A percentile compares a stretch with the other conserved stretches of the same genome.
Conservation (phyloP, 35 echinoderm and acorn worm genomes). For the Apostichopus japonicus region DNA sequence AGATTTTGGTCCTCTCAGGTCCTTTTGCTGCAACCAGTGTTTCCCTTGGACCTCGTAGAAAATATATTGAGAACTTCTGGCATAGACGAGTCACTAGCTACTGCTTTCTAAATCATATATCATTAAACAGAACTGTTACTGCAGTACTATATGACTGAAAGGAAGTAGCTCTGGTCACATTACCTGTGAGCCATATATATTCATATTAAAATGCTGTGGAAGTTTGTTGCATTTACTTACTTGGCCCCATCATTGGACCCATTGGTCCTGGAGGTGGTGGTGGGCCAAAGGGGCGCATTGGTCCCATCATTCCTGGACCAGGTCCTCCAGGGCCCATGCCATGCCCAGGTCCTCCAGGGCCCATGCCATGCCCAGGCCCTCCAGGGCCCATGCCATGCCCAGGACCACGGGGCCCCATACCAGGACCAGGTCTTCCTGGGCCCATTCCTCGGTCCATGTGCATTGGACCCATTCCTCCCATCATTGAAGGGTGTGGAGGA, state of each 20-base stretch:
- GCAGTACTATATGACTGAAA: too few species aligned
- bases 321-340: conserved; percentile 19
- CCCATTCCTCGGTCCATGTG: conserved; percentile 7
- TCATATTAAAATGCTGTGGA: too few species aligned
- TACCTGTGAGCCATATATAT: too few species aligned
- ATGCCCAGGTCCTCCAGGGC: not conserved
- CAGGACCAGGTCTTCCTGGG: conserved; percentile 1
- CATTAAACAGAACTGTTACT: too few species aligned
- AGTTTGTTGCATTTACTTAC: not conserved
- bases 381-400: conserved; percentile 8
- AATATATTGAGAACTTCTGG: too few species aligned
- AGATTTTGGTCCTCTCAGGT: too few species aligned
- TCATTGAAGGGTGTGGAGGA: conserved; percentile 36
- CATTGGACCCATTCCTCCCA: conserved; percentile 30
- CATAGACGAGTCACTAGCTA: too few species aligned
- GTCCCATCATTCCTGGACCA: conserved; percentile 27
- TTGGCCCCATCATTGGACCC: conserved; percentile 47
- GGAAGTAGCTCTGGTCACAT: too few species aligned
- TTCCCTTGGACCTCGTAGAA: too few species aligned
- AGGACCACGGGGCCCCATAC: not conserved
- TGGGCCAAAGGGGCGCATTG: conserved; percentile 41
- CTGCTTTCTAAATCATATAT: too few species aligned
- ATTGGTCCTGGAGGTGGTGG: conserved; percentile 38
- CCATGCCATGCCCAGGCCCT: conserved; percentile 15
- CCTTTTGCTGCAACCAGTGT: too few species aligned